Conservation (phyloP, 2,113 vertebrate genomes). For the Penelope pileata region DNA sequence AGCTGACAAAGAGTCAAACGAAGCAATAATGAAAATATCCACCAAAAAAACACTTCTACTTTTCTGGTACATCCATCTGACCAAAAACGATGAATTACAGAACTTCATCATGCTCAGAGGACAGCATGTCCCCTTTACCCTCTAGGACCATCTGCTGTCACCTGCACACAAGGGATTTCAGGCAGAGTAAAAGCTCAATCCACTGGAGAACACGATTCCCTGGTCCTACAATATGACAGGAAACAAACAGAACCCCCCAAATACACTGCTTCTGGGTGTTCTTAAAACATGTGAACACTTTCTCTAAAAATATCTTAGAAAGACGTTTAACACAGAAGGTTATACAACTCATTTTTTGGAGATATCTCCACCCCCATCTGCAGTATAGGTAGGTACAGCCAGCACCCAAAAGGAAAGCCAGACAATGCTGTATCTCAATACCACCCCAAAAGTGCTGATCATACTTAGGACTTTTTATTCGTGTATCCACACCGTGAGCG, state of each 20-base stretch:
- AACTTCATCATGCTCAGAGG: not conserved
- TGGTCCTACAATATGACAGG: rapidly evolving
- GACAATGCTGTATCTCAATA: not conserved
- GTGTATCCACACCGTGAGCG: not conserved
- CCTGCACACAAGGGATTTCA: not conserved
- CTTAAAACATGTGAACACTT: not conserved
- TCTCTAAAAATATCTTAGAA: rapidly evolving
- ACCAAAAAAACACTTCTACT: not conserved
- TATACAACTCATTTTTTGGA: not conserved
- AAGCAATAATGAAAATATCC: not conserved
- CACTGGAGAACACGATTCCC: not conserved
- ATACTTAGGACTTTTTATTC: not conserved
- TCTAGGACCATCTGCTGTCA: not conserved
- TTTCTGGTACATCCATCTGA: not conserved
- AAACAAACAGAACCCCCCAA: not conserved
- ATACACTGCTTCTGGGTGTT: not conserved
- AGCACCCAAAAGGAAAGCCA: not conserved
- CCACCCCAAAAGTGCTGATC: not conserved
- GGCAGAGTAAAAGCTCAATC: not conserved
- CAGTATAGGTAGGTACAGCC: not conserved
- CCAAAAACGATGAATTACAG: not conserved
- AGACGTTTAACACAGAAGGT: not conserved
- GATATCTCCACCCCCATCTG: not conserved
- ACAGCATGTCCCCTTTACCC: not conserved
- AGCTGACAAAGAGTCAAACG: not conserved